Evolutionary conservation across 2,113 vertebrate genomes (phyloP).

Genomic region (Poeciliopsis turrubarensis): DNA sequence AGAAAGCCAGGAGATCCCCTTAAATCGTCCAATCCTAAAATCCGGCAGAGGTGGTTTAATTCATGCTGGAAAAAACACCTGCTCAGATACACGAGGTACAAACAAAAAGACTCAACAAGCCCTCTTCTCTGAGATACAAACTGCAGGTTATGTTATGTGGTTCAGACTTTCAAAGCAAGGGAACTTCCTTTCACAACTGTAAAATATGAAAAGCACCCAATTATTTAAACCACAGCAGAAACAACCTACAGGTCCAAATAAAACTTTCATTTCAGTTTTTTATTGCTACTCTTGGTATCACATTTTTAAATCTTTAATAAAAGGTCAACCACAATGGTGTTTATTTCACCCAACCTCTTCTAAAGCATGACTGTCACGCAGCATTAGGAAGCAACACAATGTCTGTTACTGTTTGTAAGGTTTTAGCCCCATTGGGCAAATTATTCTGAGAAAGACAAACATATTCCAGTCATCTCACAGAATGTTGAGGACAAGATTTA

Average conservation of each 20-base stretch:
- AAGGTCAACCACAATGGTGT: neutral
- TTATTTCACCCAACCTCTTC: neutral
- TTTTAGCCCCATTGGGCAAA: neutral
- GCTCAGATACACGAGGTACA: neutral
- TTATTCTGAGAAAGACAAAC: neutral
- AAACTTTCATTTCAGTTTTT: conserved; percentile 4
- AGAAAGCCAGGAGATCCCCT: neutral
- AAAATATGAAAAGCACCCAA: neutral
- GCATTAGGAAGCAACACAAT: neutral
- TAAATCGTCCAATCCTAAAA: neutral
- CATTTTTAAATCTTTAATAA: conserved; percentile 1
- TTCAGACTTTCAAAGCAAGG: neutral
- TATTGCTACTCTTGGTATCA: neutral
- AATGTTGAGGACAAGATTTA: neutral
- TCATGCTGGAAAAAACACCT: neutral
- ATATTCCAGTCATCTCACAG: neutral
- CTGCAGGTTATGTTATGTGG: neutral
- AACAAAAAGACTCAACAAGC: neutral
- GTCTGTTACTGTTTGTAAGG: neutral
- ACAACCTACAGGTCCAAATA: too few relatives aligned
- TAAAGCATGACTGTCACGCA: neutral
- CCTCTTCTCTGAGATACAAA: neutral
- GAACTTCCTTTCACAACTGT: neutral
- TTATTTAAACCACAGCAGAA: neutral
- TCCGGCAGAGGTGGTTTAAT: neutral